Percentiles rank a stretch among this genome's conserved stretches.
Conservation (phyloP, 2,888 invertebrate species). For the Acleris emargana region DNA sequence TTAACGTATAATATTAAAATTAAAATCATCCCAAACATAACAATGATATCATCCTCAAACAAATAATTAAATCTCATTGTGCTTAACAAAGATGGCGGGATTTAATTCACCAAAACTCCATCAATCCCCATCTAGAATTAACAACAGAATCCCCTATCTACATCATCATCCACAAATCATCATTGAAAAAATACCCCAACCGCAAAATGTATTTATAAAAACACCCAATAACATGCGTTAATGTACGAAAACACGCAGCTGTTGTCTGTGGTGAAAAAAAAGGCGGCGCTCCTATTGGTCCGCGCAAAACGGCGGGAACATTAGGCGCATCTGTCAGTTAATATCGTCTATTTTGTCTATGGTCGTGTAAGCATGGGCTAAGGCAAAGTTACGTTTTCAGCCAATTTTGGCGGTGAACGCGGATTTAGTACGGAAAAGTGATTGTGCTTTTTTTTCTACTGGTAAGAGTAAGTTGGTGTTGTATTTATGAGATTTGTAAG, state of each 20-base stretch:
- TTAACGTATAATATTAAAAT: too few relatives aligned
- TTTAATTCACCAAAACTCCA: constrained; percentile 11
- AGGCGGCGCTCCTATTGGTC: constrained; percentile 61
- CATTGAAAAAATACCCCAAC: constrained; percentile 41
- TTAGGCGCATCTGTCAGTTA: constrained; percentile 74
- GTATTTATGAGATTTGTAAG: constrained; percentile 27
- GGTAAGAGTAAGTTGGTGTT: constrained; percentile 17
- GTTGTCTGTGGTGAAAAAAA: constrained; percentile 60
- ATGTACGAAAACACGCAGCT: constrained; percentile 68
- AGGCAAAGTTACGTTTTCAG: constrained; percentile 8
- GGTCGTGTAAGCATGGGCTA: constrained; percentile 32
- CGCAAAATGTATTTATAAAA: constrained; percentile 65
- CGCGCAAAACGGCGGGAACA: constrained; percentile 63
- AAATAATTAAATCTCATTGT: constrained; percentile 14
- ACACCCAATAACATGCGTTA: constrained; percentile 74
- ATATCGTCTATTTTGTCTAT: constrained; percentile 60
- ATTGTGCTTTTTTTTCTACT: background rate
- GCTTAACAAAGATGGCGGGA: constrained; percentile 27
- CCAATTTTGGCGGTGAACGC: background rate
- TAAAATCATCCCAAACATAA: too few relatives aligned
- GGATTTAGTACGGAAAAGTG: background rate
- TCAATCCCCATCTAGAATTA: constrained; percentile 18
- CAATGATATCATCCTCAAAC: too few relatives aligned
- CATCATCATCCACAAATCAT: constrained; percentile 36
- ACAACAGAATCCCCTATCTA: constrained; percentile 35